Conservation (phyloP, 53 echinoderm and acorn worm genomes). For the Echinometra lucunter region DNA sequence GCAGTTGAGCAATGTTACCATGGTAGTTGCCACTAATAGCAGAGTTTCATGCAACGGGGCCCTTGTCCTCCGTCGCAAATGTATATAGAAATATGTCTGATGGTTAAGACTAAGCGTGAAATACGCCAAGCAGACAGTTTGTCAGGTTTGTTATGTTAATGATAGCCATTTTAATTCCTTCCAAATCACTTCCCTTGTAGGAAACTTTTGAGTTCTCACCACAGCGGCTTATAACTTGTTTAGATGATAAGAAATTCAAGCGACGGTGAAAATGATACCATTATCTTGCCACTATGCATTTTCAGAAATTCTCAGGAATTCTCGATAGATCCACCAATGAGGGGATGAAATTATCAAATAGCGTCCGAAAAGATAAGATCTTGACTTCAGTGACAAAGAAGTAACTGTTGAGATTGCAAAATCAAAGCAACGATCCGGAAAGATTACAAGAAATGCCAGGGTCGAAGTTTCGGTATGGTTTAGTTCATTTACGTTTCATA, state of each 20-base stretch:
- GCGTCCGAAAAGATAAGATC: no score
- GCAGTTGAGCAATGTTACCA: no score
- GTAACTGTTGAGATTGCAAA: no score
- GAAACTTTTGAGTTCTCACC: background rate
- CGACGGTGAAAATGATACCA: background rate
- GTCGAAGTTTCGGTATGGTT: no score
- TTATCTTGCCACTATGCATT: background rate
- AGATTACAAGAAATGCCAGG: no score
- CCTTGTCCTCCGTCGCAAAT: background rate
- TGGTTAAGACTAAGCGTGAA: background rate
- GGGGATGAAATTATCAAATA: no score
- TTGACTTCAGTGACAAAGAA: no score
- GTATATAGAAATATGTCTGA: background rate
- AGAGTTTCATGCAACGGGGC: no score
- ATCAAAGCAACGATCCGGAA: no score
- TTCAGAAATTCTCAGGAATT: background rate
- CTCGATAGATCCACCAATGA: background rate
- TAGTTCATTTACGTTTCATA: no score
- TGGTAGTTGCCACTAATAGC: no score
- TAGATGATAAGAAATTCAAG: background rate
- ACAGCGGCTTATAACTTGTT: background rate
- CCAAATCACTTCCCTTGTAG: conserved; percentile 26
- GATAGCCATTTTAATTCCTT: conserved; percentile 25
- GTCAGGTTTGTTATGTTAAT: conserved; percentile 23
- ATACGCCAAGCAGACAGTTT: background rate